phyloP scores from a whole-genome alignment of 2,113 vertebrate species.

The Athene cunicularia region DNA sequence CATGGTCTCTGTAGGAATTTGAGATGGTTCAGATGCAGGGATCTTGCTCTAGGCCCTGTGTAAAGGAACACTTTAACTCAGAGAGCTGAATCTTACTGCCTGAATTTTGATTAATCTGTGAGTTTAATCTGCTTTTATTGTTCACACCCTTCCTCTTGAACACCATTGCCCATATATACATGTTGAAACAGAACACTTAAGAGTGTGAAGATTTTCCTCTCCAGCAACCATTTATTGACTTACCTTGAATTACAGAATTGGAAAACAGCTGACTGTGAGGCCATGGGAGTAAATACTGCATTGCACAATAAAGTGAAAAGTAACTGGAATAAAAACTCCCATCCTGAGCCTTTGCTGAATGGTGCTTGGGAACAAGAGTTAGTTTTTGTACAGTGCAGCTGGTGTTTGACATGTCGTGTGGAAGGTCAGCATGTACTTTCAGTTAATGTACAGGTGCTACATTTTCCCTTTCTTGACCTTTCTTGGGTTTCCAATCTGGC shows the following conservation, averaged over 20 bases:
- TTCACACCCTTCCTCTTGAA: not conserved
- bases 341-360: not conserved
- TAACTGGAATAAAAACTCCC: not conserved
- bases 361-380: not conserved
- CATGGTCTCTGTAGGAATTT: not conserved
- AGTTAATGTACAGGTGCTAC: slow-evolving; percentile 12
- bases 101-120: not conserved
- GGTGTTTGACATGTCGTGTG: not conserved
- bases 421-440: slow-evolving; percentile 7
- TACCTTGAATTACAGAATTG: not conserved
- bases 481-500: not conserved
- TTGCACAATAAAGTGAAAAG: not conserved
- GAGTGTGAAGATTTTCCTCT: not conserved
- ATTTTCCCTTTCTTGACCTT: slow-evolving; percentile 34
- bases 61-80: not conserved
- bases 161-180: not conserved
- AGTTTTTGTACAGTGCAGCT: not conserved
- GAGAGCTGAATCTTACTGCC: not conserved
- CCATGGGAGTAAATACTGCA: not conserved
- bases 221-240: slow-evolving; percentile 25
- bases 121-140: not conserved
- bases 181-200: not conserved
- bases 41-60: not conserved
- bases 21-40: not conserved
- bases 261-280: not conserved